phyloP scores from a whole-genome alignment of 2,888 invertebrate genomes.

The Macrostomum cliftonense region DNA sequence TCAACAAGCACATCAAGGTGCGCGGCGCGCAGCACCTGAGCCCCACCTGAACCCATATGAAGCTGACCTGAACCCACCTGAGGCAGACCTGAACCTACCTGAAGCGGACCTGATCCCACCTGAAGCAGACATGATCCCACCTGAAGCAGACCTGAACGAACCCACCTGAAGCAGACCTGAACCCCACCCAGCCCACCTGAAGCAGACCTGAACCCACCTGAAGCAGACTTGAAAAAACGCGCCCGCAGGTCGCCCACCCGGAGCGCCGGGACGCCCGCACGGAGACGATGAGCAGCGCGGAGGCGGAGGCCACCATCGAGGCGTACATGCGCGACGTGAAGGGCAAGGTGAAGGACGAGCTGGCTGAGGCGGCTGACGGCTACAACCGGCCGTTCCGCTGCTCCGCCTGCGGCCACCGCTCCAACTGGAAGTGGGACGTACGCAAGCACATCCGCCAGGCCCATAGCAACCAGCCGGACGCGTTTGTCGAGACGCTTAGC shows the following conservation, averaged over 20 bases:
- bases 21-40: slow-evolving; percentile 30
- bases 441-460: slow-evolving; percentile 65
- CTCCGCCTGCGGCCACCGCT: slow-evolving; percentile 53
- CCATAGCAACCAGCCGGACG: slow-evolving; percentile 17
- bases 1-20: slow-evolving; percentile 68
- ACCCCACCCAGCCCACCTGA: too few species aligned
- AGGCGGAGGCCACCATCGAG: slow-evolving; percentile 23
- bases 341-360: neutral
- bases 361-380: slow-evolving; percentile 6
- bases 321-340: slow-evolving; percentile 4
- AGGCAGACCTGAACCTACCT: too few species aligned
- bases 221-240: too few species aligned
- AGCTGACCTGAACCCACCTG: too few species aligned
- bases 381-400: slow-evolving; percentile 65
- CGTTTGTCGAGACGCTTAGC: slow-evolving; percentile 18
- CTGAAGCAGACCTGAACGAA: too few species aligned
- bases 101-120: too few species aligned
- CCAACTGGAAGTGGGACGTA: slow-evolving; percentile 91
- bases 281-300: slow-evolving; percentile 24
- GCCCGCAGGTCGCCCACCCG: slow-evolving; percentile 22
- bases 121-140: too few species aligned
- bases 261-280: slow-evolving; percentile 17
- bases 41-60: too few species aligned
- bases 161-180: too few species aligned
- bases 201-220: too few species aligned